phyloP scores from a whole-genome alignment of 1,140 invertebrate species.

The Neodiprion pinetum region DNA sequence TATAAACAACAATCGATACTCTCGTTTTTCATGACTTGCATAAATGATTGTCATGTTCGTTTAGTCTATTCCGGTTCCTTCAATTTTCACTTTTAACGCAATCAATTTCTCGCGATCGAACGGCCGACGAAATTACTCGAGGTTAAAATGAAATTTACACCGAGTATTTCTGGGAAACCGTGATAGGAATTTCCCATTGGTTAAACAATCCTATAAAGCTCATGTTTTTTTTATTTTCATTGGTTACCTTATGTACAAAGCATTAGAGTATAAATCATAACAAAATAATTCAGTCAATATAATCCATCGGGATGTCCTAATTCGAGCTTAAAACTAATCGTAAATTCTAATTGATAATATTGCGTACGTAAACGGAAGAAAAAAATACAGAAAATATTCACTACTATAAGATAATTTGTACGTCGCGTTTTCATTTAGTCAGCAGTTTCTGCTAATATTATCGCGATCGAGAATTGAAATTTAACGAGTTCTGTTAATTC shows the following conservation, averaged over 20 bases:
- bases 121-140: neutral
- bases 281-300: neutral
- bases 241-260: neutral
- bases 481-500: neutral
- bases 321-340: neutral
- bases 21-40: neutral
- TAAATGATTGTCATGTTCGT: neutral
- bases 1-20: neutral
- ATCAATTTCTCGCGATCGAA: neutral
- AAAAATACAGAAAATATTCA: neutral
- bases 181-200: no score
- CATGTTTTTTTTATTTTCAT: neutral
- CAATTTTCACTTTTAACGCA: neutral
- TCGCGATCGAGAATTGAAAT: neutral
- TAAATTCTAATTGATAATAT: neutral
- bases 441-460: slow-evolving; percentile 1
- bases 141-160: neutral
- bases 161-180: neutral
- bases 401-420: neutral
- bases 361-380: neutral
- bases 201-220: no score
- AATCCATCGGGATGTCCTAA: neutral
- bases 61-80: neutral
- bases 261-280: neutral
- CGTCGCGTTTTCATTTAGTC: neutral